Percentiles rank a stretch among this genome's conserved stretches.
Conservation (phyloP, 2,797 vertebrate genomes). For the Neoniphon sammara region DNA sequence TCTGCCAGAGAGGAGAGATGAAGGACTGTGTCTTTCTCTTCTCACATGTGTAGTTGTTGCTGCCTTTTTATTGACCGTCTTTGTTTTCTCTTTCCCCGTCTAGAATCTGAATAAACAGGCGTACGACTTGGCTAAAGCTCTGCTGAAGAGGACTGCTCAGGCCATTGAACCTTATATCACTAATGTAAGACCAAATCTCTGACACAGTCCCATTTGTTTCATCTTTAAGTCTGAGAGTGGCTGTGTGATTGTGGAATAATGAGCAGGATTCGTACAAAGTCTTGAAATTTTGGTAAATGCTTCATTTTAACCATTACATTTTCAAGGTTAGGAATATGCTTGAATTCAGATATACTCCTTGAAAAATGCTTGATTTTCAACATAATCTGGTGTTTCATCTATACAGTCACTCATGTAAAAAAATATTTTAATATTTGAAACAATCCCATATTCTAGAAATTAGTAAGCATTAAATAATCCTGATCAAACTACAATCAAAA, state of each 20-base stretch:
- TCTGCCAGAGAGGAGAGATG: not conserved
- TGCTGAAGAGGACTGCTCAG: constrained; percentile 98
- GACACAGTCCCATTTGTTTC: not conserved
- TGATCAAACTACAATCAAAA: no score
- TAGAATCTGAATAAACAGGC: constrained; percentile 99
- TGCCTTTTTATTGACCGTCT: constrained; percentile 13
- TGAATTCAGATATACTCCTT: no score
- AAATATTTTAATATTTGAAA: no score
- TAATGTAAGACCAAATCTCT: constrained; percentile 87
- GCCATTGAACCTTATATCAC: constrained; percentile 99
- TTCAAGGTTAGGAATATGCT: no score
- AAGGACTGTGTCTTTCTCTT: not conserved
- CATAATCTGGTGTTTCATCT: no score
- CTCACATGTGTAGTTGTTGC: not conserved
- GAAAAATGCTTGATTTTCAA: no score
- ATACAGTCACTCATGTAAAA: no score
- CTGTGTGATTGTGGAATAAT: not conserved
- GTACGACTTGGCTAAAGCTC: constrained; percentile 96
- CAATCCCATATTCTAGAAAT: no score
- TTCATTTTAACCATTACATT: no score
- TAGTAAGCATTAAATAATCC: no score
- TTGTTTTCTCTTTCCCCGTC: constrained; percentile 32
- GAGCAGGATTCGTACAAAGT: no score
- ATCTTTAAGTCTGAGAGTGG: not conserved
- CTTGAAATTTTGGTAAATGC: no score